These are phyloP conservation scores for Ochotona curzoniae DNA, from an alignment of 2,113 vertebrate species.

Conservation along the genomic window DNA sequence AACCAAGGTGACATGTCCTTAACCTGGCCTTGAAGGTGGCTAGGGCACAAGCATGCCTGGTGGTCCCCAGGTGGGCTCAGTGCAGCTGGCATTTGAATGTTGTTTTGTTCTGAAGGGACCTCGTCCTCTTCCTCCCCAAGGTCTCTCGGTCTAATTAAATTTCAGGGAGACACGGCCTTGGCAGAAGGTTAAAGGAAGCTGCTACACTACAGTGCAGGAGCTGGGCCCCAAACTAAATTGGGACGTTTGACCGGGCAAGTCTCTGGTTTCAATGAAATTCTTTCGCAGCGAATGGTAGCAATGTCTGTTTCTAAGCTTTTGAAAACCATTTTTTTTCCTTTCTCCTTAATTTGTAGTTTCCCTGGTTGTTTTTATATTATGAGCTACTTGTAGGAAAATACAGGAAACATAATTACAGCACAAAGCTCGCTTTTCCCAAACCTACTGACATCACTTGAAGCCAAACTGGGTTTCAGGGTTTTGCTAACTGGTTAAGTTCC, in stretches of 20 bases:
- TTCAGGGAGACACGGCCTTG: slow-evolving; percentile 70
- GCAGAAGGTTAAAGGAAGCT: slow-evolving; percentile 62
- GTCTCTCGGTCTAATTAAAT: slow-evolving; percentile 62
- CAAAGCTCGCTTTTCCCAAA: slow-evolving; percentile 83
- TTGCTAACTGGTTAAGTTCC: slow-evolving; percentile 66
- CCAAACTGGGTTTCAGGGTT: slow-evolving; percentile 73
- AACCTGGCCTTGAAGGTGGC: neutral
- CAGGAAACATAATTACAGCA: slow-evolving; percentile 86
- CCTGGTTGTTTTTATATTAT: slow-evolving; percentile 87
- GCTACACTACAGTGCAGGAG: neutral
- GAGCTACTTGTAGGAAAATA: slow-evolving; percentile 88
- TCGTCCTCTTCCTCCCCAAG: slow-evolving; percentile 60
- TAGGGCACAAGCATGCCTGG: neutral
- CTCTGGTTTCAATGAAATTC: slow-evolving; percentile 85
- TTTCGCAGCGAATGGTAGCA: slow-evolving; percentile 78
- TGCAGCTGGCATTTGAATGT: slow-evolving; percentile 10
- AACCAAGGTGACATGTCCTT: neutral
- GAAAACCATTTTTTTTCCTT: slow-evolving; percentile 77
- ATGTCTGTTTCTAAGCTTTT: slow-evolving; percentile 80
- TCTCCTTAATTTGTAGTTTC: slow-evolving; percentile 84
- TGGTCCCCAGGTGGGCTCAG: neutral
- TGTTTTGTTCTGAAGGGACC: slow-evolving; percentile 49
- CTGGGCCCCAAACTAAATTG: slow-evolving; percentile 59
- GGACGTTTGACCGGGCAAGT: slow-evolving; percentile 69
- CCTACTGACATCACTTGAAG: slow-evolving; percentile 72